A percentile compares a stretch with the other conserved stretches of the same genome.
Conservation (phyloP, 2,113 vertebrate genomes). For the Motacilla alba region DNA sequence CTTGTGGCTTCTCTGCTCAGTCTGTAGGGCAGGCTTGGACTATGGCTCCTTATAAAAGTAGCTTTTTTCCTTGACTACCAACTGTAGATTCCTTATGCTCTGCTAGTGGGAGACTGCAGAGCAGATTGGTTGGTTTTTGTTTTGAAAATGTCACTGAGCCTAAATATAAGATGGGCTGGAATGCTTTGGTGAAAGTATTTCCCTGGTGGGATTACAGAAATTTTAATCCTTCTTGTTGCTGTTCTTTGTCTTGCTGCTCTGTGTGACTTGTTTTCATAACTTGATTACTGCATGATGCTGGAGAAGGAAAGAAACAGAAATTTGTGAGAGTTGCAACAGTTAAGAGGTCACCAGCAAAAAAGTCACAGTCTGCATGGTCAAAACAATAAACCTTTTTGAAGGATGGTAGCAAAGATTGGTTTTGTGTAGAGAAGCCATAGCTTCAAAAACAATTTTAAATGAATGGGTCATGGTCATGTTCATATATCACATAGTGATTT, state of each 20-base stretch:
- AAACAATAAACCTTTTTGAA: neutral
- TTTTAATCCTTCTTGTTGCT: neutral
- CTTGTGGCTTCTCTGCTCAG: neutral
- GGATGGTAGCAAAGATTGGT: neutral
- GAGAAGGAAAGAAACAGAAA: neutral
- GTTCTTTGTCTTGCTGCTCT: neutral
- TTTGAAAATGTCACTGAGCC: neutral
- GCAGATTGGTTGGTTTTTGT: neutral
- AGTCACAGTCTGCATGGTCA: neutral
- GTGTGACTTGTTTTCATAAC: neutral
- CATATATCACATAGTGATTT: neutral
- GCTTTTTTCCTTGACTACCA: neutral
- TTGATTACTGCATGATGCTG: neutral
- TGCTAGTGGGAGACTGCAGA: neutral
- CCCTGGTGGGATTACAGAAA: neutral
- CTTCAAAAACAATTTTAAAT: neutral
- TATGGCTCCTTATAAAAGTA: neutral
- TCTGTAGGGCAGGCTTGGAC: neutral
- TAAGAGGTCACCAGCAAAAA: neutral
- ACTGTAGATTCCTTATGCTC: neutral
- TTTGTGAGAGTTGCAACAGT: neutral
- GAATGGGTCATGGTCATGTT: neutral
- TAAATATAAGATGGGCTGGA: neutral
- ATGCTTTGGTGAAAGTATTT: neutral
- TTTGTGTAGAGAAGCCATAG: neutral